Evolutionary conservation across 1,140 invertebrate species (phyloP), one percentile per base, ranked within the genome.

Genomic region (Meloidogyne chitwoodi): DNA sequence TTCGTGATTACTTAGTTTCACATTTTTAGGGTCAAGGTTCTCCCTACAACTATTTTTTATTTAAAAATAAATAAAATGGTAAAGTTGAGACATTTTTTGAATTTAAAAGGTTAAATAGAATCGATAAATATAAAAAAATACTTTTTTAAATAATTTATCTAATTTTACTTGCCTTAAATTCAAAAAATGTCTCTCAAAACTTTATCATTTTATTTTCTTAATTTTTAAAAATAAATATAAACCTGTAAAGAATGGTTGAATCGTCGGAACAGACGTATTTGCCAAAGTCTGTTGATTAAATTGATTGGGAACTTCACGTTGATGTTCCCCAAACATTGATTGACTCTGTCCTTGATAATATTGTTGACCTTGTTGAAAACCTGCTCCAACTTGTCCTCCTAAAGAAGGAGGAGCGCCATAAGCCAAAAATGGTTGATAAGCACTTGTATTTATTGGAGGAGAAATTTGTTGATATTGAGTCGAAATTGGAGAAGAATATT

Each of bases 391-490:
- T 6, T 56, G 19, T 22, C 48, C 48, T n/a, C 26, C 34, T n/a
- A 14, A 62, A 27, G 74, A 19, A 8, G 81, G 83, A 26, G 81
- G 81, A 19, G 81, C 81, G 2, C 81, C 81, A 71, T 82, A 82
- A 41, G 75, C 75, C 69, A 82, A 61, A 70, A 82, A 84, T 64
- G 81, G 81, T 63, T 82, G 81, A 77, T 82, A 82, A 62, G 65
- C 63, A 41, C 73, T 80, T 34, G 77, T 67, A 24, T 82, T 61
- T n/a, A 81, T 81, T 19, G 80, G 81, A 10, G 71, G 62, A 34
- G 79, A 80, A 22, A 44, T 26, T 76, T 48, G 71, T 26, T 73
- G 71, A 10, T 11, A 48, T 5, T 24, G 56, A 1, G 24, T 3
- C 0, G 26, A 19, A 66, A 22, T 10, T 44, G 0, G 34, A 27